Base-by-base conservation (phyloP, 1,140 invertebrate species). In the Bombus difficillimus region DNA sequence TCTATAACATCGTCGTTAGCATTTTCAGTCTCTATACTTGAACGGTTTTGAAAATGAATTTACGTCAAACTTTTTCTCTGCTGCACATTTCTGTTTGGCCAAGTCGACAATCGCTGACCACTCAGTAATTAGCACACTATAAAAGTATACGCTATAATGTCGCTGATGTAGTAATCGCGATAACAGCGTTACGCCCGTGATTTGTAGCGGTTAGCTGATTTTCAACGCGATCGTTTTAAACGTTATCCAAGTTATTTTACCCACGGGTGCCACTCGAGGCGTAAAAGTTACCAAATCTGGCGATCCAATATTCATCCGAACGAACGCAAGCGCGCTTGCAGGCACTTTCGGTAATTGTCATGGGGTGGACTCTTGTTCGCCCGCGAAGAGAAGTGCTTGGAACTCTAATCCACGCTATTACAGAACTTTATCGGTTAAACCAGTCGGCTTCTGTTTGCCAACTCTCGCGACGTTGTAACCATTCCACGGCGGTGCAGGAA, bases 351-450 rank as follows among this genome's bases (percentile, higher is more conserved):
- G 74, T 84, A 84, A 84, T 84, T 84, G 82, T 83, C 81, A 59
- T 59, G 34, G 68, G 83, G 57, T 39, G 68, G 77, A 73, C 77
- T 69, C 69, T 71, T 76, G 74, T 77, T 77, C 75, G 25, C 15
- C 43, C 18, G 22, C 22, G 47, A 47, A n/a, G 59, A 53, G 47
- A 47, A 88, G 72, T 71, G 86, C 78, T 41, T 15, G 74, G 77
- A 80, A 68, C 83, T 85, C 83, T 89, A 89, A 89, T 89, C 88
- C 87, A 59, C 83, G 62, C 74, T 86, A 88, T 88, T 89, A 89
- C 87, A 88, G 81, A 85, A 88, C 88, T 85, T 88, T 89, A 89
- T 88, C 73, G 83, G 64, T 80, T 88, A 83, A 89, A 85, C 88
- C 83, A 88, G 73, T 81, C 79, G 75, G 83, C 69, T 82, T 77